phyloP scores from a whole-genome alignment of 2,113 vertebrate species.

The Lamprotornis superbus region DNA sequence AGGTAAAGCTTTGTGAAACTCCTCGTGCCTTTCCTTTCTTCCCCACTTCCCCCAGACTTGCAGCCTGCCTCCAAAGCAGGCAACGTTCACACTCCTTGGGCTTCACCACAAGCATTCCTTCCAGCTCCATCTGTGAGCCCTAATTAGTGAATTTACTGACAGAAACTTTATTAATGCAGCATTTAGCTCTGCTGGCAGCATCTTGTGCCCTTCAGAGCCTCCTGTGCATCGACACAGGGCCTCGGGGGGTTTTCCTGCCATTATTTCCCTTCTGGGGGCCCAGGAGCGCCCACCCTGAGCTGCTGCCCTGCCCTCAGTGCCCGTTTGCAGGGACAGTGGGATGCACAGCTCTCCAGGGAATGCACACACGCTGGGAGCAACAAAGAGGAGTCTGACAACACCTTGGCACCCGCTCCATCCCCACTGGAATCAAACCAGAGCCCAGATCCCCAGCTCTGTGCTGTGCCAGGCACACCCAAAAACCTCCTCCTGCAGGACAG shows the following conservation, averaged over 20 bases:
- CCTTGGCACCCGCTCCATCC: rapidly evolving
- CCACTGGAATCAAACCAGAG: rapidly evolving
- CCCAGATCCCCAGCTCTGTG: background rate
- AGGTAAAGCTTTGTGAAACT: background rate
- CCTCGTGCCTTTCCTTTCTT: background rate
- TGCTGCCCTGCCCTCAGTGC: background rate
- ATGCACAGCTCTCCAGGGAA: background rate
- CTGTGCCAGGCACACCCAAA: background rate
- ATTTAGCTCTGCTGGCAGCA: constrained; percentile 50
- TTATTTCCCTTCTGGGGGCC: background rate
- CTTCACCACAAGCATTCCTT: constrained; percentile 17
- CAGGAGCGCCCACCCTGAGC: background rate
- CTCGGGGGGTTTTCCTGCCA: background rate
- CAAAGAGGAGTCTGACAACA: background rate
- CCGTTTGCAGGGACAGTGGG: background rate
- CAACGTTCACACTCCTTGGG: constrained; percentile 32
- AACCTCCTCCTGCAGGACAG: rapidly evolving
- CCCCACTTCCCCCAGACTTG: background rate
- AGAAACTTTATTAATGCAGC: constrained; percentile 66
- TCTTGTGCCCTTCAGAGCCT: background rate
- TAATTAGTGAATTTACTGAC: constrained; percentile 62
- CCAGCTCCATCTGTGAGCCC: constrained; percentile 64
- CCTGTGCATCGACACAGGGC: background rate
- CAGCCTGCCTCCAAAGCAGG: background rate
- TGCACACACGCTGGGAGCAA: rapidly evolving